phyloP scores from a whole-genome alignment of 2,888 invertebrate genomes.

The Petrolisthes cinctipes region DNA sequence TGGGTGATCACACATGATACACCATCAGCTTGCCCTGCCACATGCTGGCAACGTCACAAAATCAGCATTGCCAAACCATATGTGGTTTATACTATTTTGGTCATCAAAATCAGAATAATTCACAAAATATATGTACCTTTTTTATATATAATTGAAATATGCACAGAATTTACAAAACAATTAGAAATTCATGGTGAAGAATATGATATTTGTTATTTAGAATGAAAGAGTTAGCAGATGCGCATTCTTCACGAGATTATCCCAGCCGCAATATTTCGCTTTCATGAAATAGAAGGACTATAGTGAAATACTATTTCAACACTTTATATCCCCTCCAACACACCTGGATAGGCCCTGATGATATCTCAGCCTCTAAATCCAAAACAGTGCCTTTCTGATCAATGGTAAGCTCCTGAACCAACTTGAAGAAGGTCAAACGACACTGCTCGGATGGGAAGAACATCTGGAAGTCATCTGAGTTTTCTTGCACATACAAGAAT shows the following conservation, averaged over 20 bases:
- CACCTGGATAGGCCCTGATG: slow-evolving; percentile 82
- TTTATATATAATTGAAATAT: neutral
- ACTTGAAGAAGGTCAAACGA: slow-evolving; percentile 85
- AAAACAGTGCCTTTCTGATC: slow-evolving; percentile 85
- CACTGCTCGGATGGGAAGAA: slow-evolving; percentile 92
- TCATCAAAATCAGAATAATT: neutral
- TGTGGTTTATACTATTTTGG: too few species aligned
- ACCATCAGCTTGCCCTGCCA: too few species aligned
- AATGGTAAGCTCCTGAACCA: slow-evolving; percentile 87
- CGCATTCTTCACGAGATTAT: too few species aligned
- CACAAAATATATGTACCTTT: neutral
- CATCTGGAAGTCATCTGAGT: slow-evolving; percentile 99
- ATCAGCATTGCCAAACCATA: too few species aligned
- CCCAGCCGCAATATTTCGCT: too few species aligned
- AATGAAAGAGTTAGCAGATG: too few species aligned
- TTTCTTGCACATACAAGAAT: slow-evolving; percentile 96
- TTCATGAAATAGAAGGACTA: neutral
- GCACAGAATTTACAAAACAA: neutral
- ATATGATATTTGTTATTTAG: too few species aligned
- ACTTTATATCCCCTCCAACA: neutral
- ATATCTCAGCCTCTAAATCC: slow-evolving; percentile 81
- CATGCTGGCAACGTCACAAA: too few species aligned
- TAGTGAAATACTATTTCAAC: neutral
- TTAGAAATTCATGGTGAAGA: neutral
- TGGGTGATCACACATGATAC: too few species aligned